Evolutionary conservation across 2,888 invertebrate species (phyloP).

Genomic region (Nemurella pictetii): DNA sequence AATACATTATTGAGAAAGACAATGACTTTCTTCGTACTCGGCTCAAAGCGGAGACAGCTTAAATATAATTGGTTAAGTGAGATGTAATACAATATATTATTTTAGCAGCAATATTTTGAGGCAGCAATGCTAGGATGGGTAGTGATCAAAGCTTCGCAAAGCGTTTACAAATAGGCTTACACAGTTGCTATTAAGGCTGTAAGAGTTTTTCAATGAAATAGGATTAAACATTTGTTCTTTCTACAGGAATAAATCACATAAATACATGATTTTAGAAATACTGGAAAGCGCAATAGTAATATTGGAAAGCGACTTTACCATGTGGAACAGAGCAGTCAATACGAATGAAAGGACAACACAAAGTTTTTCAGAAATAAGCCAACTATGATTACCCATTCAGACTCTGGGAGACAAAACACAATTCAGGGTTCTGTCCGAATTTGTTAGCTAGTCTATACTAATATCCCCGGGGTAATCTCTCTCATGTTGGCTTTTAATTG

Average conservation of each 20-base stretch:
- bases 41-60: background rate
- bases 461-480: slow-evolving; percentile 5
- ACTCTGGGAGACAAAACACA: background rate
- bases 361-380: background rate
- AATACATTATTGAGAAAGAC: background rate
- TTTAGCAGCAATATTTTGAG: background rate
- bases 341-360: no score
- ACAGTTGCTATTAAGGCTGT: background rate
- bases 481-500: slow-evolving; percentile 15
- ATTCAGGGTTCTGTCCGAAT: background rate
- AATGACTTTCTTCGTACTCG: background rate
- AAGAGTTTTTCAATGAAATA: background rate
- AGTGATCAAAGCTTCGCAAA: background rate
- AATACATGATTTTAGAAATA: background rate
- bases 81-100: background rate
- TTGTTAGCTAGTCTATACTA: background rate
- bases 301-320: no score
- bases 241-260: background rate
- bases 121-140: background rate
- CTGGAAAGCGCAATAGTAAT: no score
- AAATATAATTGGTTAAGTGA: background rate
- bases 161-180: background rate
- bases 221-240: background rate
- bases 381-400: background rate
- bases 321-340: no score